Conservation (phyloP, 1,140 invertebrate species). For the Steinernema khuongi region DNA sequence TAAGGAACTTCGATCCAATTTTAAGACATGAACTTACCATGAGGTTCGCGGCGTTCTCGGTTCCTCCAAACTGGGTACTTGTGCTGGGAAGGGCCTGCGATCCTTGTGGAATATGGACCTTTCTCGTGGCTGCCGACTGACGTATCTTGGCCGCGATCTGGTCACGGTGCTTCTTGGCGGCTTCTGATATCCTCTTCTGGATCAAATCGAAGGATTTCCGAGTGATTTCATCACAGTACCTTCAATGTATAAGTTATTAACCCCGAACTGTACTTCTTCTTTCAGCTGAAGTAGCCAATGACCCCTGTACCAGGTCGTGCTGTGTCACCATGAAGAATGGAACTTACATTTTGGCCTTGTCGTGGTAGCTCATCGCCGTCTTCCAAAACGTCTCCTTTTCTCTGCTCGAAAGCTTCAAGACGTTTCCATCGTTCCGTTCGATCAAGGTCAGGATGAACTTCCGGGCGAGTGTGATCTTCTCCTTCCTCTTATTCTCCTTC, state of each 20-base stretch:
- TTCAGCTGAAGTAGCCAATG: too few relatives aligned
- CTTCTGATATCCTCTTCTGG: not conserved
- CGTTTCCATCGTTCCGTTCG: not conserved
- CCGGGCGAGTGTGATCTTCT: not conserved
- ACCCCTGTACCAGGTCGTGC: too few relatives aligned
- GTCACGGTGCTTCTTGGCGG: too few relatives aligned
- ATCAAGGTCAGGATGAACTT: not conserved
- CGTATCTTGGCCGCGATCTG: not conserved
- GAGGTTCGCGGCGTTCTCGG: too few relatives aligned
- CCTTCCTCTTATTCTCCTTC: not conserved
- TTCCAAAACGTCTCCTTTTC: not conserved
- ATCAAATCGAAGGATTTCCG: not conserved
- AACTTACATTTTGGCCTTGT: not conserved
- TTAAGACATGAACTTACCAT: too few relatives aligned
- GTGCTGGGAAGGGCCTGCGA: too few relatives aligned
- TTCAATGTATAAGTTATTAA: not conserved
- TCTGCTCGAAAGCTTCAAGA: not conserved
- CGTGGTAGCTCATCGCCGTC: not conserved
- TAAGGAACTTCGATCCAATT: too few relatives aligned
- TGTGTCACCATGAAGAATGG: not conserved
- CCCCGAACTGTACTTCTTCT: not conserved
- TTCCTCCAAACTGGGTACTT: too few relatives aligned
- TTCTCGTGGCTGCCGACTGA: not conserved
- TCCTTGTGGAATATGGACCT: too few relatives aligned
- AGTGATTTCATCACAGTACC: not conserved